phyloP scores from a whole-genome alignment of 2,888 invertebrate genomes.

The Hyppa rectilinea region DNA sequence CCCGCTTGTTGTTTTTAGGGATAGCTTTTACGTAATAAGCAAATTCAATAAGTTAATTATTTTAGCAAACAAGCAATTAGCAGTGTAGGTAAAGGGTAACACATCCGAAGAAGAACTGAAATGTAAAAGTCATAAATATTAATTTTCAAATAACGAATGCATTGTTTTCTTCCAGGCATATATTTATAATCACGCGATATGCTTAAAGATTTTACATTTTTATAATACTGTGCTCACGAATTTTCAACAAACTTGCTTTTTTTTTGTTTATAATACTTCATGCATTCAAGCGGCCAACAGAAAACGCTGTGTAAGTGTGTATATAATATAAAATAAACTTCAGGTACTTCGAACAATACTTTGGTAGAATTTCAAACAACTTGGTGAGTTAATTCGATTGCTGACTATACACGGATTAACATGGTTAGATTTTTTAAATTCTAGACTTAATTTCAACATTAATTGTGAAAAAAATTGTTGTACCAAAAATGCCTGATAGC shows the following conservation, averaged over 20 bases:
- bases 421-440: constrained; percentile 33
- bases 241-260: constrained; percentile 62
- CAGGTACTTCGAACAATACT: constrained; percentile 79
- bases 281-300: constrained; percentile 59
- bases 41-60: neutral
- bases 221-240: constrained; percentile 64
- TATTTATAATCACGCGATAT: constrained; percentile 69
- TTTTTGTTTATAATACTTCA: constrained; percentile 43
- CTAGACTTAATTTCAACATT: constrained; percentile 18
- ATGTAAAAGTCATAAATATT: constrained; percentile 1
- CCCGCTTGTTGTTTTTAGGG: neutral
- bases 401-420: constrained; percentile 22
- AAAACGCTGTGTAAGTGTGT: constrained; percentile 54
- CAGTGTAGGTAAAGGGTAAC: neutral
- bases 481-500: constrained; percentile 13
- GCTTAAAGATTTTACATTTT: constrained; percentile 62
- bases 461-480: constrained; percentile 34
- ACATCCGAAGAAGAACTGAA: constrained; percentile 11
- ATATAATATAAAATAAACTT: constrained; percentile 58
- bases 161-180: constrained; percentile 58
- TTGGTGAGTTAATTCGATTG: constrained; percentile 52
- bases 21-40: neutral
- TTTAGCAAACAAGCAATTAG: neutral
- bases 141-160: constrained; percentile 37
- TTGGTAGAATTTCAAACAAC: constrained; percentile 72